A percentile compares a stretch with the other conserved stretches of the same genome.
Conservation (phyloP, 2,888 invertebrate species). For the Leptinotarsa juncta region DNA sequence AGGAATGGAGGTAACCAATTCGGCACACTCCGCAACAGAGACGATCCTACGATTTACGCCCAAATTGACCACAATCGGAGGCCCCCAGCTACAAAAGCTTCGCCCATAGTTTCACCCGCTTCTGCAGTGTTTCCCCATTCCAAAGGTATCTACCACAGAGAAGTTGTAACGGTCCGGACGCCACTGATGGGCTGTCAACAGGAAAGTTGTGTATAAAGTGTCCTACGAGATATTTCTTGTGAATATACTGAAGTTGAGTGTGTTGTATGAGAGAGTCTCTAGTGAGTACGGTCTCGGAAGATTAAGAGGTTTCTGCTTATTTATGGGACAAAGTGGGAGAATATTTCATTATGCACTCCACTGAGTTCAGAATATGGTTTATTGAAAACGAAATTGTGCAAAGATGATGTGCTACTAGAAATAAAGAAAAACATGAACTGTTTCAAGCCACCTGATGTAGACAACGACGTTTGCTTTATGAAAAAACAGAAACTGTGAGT, state of each 20-base stretch:
- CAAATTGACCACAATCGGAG: constrained; percentile 78
- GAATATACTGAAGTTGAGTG: constrained; percentile 22
- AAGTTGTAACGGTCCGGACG: constrained; percentile 78
- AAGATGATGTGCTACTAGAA: no score
- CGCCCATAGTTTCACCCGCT: constrained; percentile 66
- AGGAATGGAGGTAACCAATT: constrained; percentile 63
- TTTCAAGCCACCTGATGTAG: no score
- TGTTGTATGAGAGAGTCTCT: constrained; percentile 7
- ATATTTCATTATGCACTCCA: not conserved
- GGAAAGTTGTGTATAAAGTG: constrained; percentile 76
- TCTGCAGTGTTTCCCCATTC: constrained; percentile 61
- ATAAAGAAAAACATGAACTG: no score
- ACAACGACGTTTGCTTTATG: no score
- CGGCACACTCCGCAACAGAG: constrained; percentile 63
- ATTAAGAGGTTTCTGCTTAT: constrained; percentile 14
- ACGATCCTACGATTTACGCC: constrained; percentile 79
- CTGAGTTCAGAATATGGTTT: not conserved
- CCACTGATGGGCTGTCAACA: constrained; percentile 76
- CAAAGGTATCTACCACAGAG: constrained; percentile 69
- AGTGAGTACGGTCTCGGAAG: constrained; percentile 13
- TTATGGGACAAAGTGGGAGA: not conserved
- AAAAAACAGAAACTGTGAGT: no score
- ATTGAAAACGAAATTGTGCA: not conserved
- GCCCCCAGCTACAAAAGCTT: constrained; percentile 64
- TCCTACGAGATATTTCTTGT: constrained; percentile 20